Base-by-base conservation (phyloP, 2,888 invertebrate species). In the Boloria selene region DNA sequence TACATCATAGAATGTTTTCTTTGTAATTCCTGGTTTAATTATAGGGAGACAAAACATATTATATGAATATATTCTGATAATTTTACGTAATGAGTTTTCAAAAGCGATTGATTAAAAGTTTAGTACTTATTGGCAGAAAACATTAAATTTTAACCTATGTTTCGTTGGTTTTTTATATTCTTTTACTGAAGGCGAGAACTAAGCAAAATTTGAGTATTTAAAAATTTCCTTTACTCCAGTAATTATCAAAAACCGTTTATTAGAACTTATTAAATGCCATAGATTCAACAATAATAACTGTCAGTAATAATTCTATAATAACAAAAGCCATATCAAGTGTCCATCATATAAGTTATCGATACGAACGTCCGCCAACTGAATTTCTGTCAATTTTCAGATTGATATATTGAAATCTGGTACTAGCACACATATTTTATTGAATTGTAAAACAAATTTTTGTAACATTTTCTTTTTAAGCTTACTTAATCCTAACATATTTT, bases 341-440 rank as follows among this genome's bases (percentile, higher is more conserved):
- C 61, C 26, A 67, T 67, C 64, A 64, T 55, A 60, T 58, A 66
- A 54, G 68, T 70, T 68, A 61, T 65, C 68, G 64, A 67, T 63
- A 61, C 51, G 64, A 16, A 64, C 66, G 61, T 54, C 69, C 64
- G 63, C 54, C 64, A 65, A 64, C 67, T 67, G 71, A 66, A 68
- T 55, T 50, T 53, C 65, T 69, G 68, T 70, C 59, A 67, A 65
- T 67, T 65, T 54, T 64, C 63, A 61, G 70, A 70, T 72, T 72
- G 72, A 72, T 70, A 67, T 72, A 72, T 70, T 68, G 58, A 68
- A 51, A 56, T 56, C 45, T 56, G 45, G 54, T 60, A 51, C 26
- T 58, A 44, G 17, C 55, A 50, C 51, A 58, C 63, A 59, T 59
- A 17, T 53, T 47, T 60, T 63, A 60, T 55, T 64, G 55, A 45